Base-by-base conservation (phyloP, 30 jellyfish, hydroid and myxozoan species). In the Sanderia malayensis region DNA sequence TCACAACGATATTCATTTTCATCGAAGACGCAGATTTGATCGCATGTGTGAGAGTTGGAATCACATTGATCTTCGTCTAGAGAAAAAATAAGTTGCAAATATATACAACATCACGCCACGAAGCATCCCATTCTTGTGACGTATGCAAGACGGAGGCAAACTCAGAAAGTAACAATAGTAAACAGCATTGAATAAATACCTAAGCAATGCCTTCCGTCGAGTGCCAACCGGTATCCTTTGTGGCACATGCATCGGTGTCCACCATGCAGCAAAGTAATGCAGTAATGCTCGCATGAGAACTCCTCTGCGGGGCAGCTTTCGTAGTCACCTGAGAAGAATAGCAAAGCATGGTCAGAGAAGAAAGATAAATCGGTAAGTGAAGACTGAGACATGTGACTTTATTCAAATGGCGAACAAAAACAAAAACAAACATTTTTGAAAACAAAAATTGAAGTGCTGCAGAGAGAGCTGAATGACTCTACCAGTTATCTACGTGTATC, bases 211-310 rank as follows among this genome's bases (percentile, higher is more conserved):
- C 92, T 61, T 22, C 97, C 97, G 69, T 89, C 97, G n/a, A 73
- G 46, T 25, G 97, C 87, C 34, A 89, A 70, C 44, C 92, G 34
- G 76, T 69, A 83, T 28, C 95, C 97, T 62, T 74, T 89, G 17
- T 80, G 87, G 44, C 97, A 89, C 97, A 89, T 89, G 80, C 97
- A 89, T 25, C 97, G 77, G 31, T 77, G 88, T 0, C 97, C 97
- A 17, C 97, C 97, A 41, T 89, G 97, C 31, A 58, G 30, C 31
- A 89, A 81, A 6, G 93, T 74, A 73, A 89, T 83, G 78, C 97
- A 89, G 52, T 71, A 89, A 71, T 89, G 97, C 68, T 89, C 97
- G 32, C 97, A 89, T 20, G 94, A 93, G 31, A 83, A 89, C 46
- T 82, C 78, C 21, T 70, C 80, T 13, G 97, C 95, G 23, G 88